Base-by-base conservation (phyloP, 2,888 invertebrate species). In the Taphrorychus bicolor region DNA sequence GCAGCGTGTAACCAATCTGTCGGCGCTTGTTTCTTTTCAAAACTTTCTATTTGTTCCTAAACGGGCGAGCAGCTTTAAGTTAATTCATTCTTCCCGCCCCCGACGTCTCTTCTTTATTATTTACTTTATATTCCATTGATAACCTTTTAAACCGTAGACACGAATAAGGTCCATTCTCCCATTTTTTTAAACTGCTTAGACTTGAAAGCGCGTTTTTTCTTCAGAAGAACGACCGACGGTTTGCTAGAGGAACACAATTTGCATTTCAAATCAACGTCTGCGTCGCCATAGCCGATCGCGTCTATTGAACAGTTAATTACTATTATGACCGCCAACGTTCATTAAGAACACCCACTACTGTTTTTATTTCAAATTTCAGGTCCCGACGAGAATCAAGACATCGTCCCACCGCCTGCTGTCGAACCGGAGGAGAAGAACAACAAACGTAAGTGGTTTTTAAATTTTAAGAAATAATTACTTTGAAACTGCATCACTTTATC, bases 341-440 rank as follows among this genome's bases (percentile, higher is more conserved):
- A 70, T 69, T 71, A 71, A 69, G 60, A 67, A 72, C 73, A 53
- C 72, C 70, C 70, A 73, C 73, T 63, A 59, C 48, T 16, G 48
- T 67, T 52, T 61, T 49, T 59, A 68, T 73, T 70, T 70, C 71
- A 67, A 83, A 78, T 89, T 90, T 32, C 86, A 92, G 92, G 88
- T 79, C 88, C 89, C 61, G 91, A 91, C 78, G 84, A 90, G 70
- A 87, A 89, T 54, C 90, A 91, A 83, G 92, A 93, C 81, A 86
- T 90, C 76, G 89, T 91, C 52, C 85, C 86, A 62, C 86, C 86
- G 71, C 85, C 87, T 69, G 84, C 87, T 54, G 84, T 86, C 65
- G 90, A 91, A 69, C 90, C 90, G 73, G 90, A 90, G 76, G 93
- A 93, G 82, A 88, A 89, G 77, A 92, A 89, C 80, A 87, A 90